These are phyloP conservation scores for Cynaeus angustus DNA, from an alignment of 2,888 invertebrate genomes.

Conservation along the genomic window DNA sequence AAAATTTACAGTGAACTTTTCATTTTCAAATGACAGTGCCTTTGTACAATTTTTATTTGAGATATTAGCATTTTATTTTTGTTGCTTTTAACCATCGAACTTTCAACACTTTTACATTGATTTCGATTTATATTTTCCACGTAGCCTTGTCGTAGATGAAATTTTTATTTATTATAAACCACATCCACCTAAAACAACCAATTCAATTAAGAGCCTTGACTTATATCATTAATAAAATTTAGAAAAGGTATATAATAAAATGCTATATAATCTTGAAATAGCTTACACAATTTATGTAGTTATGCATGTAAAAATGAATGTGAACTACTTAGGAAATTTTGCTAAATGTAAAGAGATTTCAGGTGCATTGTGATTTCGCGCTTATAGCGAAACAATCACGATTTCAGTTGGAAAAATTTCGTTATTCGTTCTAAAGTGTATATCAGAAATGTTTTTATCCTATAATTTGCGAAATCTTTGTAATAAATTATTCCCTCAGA, in stretches of 20 bases:
- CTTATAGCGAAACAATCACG: conserved; percentile 3
- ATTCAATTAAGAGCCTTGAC: conserved; percentile 42
- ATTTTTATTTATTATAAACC: conserved; percentile 12
- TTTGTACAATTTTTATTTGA: conserved; percentile 40
- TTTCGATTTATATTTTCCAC: conserved; percentile 15
- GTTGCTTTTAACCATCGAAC: conserved; percentile 37
- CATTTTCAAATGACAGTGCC: conserved; percentile 42
- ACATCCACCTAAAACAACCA: conserved; percentile 13
- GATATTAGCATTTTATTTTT: conserved; percentile 40
- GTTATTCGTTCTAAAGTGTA: conserved; percentile 7
- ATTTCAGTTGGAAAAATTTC: conserved; percentile 2
- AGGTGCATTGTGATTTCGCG: conserved; percentile 6
- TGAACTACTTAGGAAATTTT: conserved; percentile 46
- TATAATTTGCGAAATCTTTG: conserved; percentile 45
- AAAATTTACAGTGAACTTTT: conserved; percentile 31
- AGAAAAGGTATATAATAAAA: conserved; percentile 43
- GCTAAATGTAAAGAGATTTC: conserved; percentile 40
- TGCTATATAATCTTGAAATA: conserved; percentile 46
- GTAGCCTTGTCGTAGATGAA: conserved; percentile 5
- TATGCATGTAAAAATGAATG: conserved; percentile 47
- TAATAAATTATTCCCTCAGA: conserved; percentile 17
- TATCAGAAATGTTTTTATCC: conserved; percentile 31
- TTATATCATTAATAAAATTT: conserved; percentile 42
- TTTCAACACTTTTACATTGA: conserved; percentile 14
- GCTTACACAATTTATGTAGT: conserved; percentile 47